Evolutionary conservation across 2,113 vertebrate genomes (phyloP).

Genomic region (Phaetusa simplex): DNA sequence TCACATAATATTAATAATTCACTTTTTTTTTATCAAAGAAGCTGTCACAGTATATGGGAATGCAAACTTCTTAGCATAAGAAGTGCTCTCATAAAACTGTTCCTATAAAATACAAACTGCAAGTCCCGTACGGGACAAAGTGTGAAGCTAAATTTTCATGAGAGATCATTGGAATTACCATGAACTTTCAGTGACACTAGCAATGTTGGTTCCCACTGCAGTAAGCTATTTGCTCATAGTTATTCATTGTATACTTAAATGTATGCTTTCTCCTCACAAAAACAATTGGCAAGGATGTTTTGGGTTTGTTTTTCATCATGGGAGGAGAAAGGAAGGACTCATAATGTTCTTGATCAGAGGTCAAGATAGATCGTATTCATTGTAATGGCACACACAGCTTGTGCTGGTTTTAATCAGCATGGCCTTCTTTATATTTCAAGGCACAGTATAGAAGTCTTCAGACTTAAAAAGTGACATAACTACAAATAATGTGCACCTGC

Average conservation of each 20-base stretch:
- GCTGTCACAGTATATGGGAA: background rate
- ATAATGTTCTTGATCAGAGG: background rate
- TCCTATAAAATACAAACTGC: conserved; percentile 26
- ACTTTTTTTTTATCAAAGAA: background rate
- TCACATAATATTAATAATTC: background rate
- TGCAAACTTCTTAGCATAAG: conserved; percentile 40
- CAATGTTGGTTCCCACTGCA: conserved; percentile 24
- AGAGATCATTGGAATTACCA: conserved; percentile 19
- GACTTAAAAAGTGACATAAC: background rate
- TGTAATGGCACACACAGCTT: background rate
- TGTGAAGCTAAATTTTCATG: conserved; percentile 64
- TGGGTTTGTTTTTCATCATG: conserved; percentile 22
- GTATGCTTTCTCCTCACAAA: conserved; percentile 42
- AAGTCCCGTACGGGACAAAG: conserved; percentile 37
- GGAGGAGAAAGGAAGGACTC: conserved; percentile 37
- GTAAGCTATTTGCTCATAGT: conserved; percentile 18
- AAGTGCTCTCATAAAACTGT: conserved; percentile 62
- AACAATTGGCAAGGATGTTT: conserved; percentile 28
- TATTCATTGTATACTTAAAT: conserved; percentile 10
- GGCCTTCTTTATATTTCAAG: conserved; percentile 15
- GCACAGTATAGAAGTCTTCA: background rate
- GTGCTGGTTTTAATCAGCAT: conserved; percentile 36
- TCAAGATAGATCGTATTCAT: conserved; percentile 3
- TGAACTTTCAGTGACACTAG: conserved; percentile 66
- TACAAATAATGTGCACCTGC: background rate